phyloP scores from a whole-genome alignment of 2,113 vertebrate genomes.

The Percopsis transmontana region DNA sequence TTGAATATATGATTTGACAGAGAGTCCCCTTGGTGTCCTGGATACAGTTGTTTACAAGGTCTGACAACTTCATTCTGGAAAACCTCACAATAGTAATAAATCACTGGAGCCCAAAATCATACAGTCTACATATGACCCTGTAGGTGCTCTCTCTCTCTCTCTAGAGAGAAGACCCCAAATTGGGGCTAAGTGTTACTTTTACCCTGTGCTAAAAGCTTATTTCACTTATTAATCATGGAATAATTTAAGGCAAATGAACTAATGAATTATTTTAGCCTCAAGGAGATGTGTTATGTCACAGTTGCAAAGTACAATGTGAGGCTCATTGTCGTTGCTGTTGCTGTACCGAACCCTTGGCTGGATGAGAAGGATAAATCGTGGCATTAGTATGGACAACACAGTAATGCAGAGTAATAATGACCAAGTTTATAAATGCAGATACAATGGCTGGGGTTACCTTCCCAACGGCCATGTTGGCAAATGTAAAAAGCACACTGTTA shows the following conservation, averaged over 20 bases:
- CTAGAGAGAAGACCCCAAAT: constrained; percentile 21
- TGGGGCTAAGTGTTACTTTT: constrained; percentile 11
- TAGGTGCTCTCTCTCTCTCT: constrained; percentile 14
- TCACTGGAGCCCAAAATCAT: constrained; percentile 34
- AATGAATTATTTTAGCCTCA: constrained; percentile 11
- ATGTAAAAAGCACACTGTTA: constrained; percentile 49
- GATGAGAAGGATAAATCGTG: neutral
- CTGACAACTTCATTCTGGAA: constrained; percentile 13
- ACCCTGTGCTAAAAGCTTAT: constrained; percentile 6
- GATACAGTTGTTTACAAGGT: constrained; percentile 4
- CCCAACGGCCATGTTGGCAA: constrained; percentile 29
- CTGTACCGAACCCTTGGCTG: constrained; percentile 3
- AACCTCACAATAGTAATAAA: constrained; percentile 26
- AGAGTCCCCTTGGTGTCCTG: constrained; percentile 17
- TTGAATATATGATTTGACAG: constrained; percentile 28
- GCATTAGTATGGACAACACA: constrained; percentile 10
- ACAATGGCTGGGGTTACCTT: constrained; percentile 31
- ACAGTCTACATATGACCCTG: constrained; percentile 18
- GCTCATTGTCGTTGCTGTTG: neutral
- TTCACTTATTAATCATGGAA: constrained; percentile 17
- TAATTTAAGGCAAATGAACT: constrained; percentile 26
- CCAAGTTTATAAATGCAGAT: constrained; percentile 31
- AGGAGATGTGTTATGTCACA: constrained; percentile 11
- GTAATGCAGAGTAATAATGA: constrained; percentile 31
- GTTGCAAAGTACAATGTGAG: constrained; percentile 4